Base-by-base conservation (phyloP, 1,140 invertebrate species). In the Hycleus cichorii region DNA sequence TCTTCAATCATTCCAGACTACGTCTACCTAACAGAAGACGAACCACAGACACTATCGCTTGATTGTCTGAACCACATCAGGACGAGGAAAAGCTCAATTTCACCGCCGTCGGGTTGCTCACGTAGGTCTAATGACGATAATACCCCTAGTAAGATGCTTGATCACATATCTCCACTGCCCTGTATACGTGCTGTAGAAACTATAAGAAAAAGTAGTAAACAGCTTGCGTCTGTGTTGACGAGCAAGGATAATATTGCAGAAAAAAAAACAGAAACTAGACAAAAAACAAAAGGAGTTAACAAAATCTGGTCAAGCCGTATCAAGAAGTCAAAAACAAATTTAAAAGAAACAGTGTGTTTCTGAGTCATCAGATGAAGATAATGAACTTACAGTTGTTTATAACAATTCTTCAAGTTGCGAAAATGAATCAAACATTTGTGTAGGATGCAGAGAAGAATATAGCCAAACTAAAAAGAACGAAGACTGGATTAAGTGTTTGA, bases 401-500 rank as follows among this genome's bases (percentile, higher is more conserved):
- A 49, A 27, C 11, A 24, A 39, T 27, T 27, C n/a, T 25, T 24
- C 39, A 12, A 39, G 38, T 42, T 47, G 18, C 3, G 10, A 7
- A 10, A 8, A 49, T 57, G 39, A 43, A 10, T 26, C 4, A 44
- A 50, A 43, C 42, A 47, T 40, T 8, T 57, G 47, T 44, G 46
- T 40, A 9, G 47, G 47, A n/a, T 57, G 55, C 32, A 39, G 12
- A n/a, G 47, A 49, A 32, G 43, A 49, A 44, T 50, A 50, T 50
- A 11, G 38, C 5, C 10, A 25, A 40, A 57, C 55, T 3, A 12
- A 9, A 50, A 39, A 47, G 10, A 39, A 43, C 42, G 48, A 27
- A 12, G 55, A 57, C 43, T 57, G 55, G 32, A 56, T 50, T 25
- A 12, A 49, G 24, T 57, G 55, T 26, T 18, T 49, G 12, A 43